These are phyloP conservation scores for sheep (Ovis aries) DNA, from an alignment of 2,113 vertebrate species.

Conservation along the genomic window DNA sequence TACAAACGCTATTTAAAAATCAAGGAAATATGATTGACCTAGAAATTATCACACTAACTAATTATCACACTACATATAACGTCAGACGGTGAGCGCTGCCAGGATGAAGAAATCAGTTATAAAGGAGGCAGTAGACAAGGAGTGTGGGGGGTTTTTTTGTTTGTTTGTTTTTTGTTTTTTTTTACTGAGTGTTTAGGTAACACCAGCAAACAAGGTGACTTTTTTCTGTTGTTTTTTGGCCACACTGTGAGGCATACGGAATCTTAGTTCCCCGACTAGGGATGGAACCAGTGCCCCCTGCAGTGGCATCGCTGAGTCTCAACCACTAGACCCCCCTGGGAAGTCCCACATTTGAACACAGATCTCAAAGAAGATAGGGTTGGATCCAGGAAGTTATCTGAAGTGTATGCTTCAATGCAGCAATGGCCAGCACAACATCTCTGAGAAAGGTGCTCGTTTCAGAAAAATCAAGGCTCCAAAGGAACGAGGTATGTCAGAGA, in stretches of 20 bases:
- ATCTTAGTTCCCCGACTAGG: not conserved
- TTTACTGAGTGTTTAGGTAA: not conserved
- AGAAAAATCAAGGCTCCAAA: not conserved
- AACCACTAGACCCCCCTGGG: not conserved
- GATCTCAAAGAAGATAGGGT: not conserved
- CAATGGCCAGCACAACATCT: not conserved
- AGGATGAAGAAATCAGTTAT: not conserved
- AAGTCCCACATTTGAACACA: not conserved
- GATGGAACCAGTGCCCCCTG: not conserved
- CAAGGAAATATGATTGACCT: not conserved
- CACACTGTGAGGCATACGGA: not conserved
- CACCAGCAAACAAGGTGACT: not conserved
- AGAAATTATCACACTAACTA: not conserved
- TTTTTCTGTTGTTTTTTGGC: not conserved
- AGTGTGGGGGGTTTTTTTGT: not conserved
- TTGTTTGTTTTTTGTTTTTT: not conserved
- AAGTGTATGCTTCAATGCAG: not conserved
- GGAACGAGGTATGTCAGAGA: not conserved
- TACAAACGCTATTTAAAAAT: not conserved
- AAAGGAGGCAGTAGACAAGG: not conserved
- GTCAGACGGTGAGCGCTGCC: not conserved
- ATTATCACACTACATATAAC: not conserved
- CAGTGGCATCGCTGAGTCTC: not conserved
- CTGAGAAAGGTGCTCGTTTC: not conserved
- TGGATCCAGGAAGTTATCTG: not conserved